A percentile compares a stretch with the other conserved stretches of the same genome.
phyloP scores from a whole-genome alignment of 2,113 vertebrate species.

The Sapajus apella region DNA sequence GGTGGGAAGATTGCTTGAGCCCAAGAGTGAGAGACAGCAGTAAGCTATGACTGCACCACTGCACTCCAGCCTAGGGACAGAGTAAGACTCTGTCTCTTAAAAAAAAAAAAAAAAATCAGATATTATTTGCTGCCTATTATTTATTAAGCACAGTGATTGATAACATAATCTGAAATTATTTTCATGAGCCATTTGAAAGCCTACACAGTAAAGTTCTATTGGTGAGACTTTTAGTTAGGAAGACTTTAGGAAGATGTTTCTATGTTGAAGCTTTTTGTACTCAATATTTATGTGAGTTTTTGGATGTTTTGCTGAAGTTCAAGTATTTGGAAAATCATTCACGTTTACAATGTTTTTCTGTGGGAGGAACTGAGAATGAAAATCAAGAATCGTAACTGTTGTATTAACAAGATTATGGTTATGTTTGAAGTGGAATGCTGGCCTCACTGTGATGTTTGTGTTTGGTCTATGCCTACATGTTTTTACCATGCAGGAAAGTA shows the following conservation, averaged over 20 bases:
- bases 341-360: background rate
- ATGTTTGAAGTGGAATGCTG: slow-evolving; percentile 18
- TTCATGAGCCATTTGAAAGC: slow-evolving; percentile 6
- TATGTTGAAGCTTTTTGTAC: background rate
- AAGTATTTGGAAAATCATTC: slow-evolving; percentile 36
- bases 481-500: background rate
- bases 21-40: too few species aligned
- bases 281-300: background rate
- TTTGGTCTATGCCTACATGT: background rate
- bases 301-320: background rate
- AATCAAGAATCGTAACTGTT: background rate
- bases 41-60: too few species aligned
- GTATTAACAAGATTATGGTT: background rate
- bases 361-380: slow-evolving; percentile 3
- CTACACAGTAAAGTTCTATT: background rate
- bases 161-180: background rate
- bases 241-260: background rate
- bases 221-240: background rate
- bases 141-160: background rate
- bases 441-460: background rate
- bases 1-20: too few species aligned
- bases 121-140: background rate
- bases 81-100: too few species aligned
- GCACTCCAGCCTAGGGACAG: too few species aligned
- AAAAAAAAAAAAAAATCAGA: background rate